These are phyloP conservation scores for Tympanoctomys barrerae DNA, from an alignment of 2,797 vertebrate species.

Conservation along the genomic window DNA sequence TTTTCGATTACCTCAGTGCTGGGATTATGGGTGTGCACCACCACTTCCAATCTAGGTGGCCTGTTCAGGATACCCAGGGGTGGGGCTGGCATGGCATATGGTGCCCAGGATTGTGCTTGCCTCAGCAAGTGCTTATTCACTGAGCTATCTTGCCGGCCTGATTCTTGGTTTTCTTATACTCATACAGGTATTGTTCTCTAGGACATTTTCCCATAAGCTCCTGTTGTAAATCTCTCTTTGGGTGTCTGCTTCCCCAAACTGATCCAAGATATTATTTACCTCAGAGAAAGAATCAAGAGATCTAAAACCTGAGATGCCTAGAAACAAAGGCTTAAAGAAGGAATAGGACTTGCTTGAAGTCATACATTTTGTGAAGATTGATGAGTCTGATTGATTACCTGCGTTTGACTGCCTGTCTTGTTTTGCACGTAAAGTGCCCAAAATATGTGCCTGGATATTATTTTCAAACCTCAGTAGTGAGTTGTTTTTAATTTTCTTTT, in stretches of 20 bases:
- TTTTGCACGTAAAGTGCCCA: not conserved
- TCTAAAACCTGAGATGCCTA: not conserved
- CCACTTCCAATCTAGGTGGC: no score
- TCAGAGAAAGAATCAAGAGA: not conserved
- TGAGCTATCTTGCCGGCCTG: no score
- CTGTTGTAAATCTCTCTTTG: not conserved
- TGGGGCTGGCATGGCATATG: no score
- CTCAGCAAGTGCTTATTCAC: no score
- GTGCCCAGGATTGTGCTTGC: no score
- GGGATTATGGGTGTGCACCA: no score
- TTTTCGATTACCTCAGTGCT: no score
- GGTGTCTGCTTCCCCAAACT: not conserved
- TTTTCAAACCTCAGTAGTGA: not conserved
- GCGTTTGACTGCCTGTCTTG: not conserved
- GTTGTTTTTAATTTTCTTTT: constrained; percentile 37
- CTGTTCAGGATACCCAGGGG: no score
- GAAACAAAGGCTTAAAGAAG: not conserved
- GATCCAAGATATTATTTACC: not conserved
- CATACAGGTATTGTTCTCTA: not conserved
- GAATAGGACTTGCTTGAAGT: not conserved
- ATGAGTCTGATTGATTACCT: not conserved
- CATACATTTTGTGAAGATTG: not conserved
- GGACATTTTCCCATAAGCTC: not conserved
- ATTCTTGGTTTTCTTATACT: not conserved
- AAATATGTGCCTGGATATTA: not conserved